Base-by-base conservation (phyloP, 2,888 invertebrate genomes). In the Aricia artaxerxes region DNA sequence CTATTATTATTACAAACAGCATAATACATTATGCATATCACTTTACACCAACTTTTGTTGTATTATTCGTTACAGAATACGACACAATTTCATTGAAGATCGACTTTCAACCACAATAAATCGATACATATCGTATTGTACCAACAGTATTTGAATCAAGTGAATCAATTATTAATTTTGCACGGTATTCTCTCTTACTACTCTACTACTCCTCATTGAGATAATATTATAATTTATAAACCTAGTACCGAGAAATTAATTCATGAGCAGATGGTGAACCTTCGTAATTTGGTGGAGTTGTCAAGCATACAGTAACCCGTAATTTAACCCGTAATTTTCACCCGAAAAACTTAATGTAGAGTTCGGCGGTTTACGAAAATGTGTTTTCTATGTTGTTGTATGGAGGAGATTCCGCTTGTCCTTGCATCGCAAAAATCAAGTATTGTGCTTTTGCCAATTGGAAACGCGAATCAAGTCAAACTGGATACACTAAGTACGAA, bases 401-500 rank as follows among this genome's bases (percentile, higher is more conserved):
- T 1, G 11, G 3, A 64, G 2, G 31, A 69, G 64, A 24, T 31
- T 35, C 11, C 35, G 4, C 53, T 64, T 31, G 31, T 31, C 64
- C 2, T 64, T 64, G 64, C 11, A 57, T 57, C 16, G 11, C 4
- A 16, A 57, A 24, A 72, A 24, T 60, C 24, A 78, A 64, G 7
- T 64, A 13, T 75, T 44, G 53, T 35, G 44, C 4, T 44, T 11
- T 16, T 7, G 24, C 53, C 76, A 49, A 64, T 53, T 57, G 57
- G 16, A 76, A 76, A 76, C 5, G 49, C 57, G 76, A 31, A 76
- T 57, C 57, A 57, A 76, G 76, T 31, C 16, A 44, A 75, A 75
- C 75, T 35, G 31, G 76, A 76, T 76, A 76, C 57, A 76, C 57
- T 13, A 76, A 76, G 44, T 73, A 44, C 64, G 44, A 80, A 81